These are phyloP conservation scores for Campylorhamphus procurvoides DNA, from an alignment of 2,113 vertebrate species.

Conservation along the genomic window DNA sequence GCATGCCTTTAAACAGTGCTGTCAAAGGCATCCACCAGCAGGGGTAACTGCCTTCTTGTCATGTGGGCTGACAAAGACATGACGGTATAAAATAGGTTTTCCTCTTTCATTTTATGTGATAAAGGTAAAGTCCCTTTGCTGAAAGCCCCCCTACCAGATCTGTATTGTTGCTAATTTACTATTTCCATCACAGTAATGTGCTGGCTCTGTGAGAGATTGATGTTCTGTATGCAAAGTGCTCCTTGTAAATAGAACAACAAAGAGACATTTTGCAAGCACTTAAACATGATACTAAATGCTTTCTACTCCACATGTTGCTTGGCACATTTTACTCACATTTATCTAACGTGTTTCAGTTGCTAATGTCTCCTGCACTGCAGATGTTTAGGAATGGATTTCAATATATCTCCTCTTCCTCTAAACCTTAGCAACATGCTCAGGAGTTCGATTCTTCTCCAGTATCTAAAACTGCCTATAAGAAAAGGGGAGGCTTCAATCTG, in stretches of 20 bases:
- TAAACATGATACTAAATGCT: background rate
- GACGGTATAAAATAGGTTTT: background rate
- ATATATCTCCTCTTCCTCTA: background rate
- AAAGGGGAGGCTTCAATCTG: background rate
- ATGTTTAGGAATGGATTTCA: background rate
- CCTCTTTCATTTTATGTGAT: background rate
- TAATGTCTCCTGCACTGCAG: background rate
- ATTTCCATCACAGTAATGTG: constrained; percentile 10
- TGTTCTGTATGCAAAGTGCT: constrained; percentile 9
- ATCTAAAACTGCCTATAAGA: background rate
- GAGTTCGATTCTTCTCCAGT: background rate
- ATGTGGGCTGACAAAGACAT: constrained; percentile 27
- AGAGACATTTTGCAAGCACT: constrained; percentile 1
- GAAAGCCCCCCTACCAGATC: constrained; percentile 3
- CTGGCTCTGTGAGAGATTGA: background rate
- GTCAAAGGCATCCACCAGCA: constrained; percentile 9
- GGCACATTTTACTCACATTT: constrained; percentile 10
- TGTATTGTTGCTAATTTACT: background rate
- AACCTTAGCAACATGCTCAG: background rate
- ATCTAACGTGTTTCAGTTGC: background rate
- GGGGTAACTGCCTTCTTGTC: background rate
- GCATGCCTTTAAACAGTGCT: background rate
- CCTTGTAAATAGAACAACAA: constrained; percentile 32
- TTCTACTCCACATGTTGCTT: background rate
- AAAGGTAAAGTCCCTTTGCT: constrained; percentile 1